phyloP scores from a whole-genome alignment of 2,797 vertebrate species.

The Sciaenops ocellatus region DNA sequence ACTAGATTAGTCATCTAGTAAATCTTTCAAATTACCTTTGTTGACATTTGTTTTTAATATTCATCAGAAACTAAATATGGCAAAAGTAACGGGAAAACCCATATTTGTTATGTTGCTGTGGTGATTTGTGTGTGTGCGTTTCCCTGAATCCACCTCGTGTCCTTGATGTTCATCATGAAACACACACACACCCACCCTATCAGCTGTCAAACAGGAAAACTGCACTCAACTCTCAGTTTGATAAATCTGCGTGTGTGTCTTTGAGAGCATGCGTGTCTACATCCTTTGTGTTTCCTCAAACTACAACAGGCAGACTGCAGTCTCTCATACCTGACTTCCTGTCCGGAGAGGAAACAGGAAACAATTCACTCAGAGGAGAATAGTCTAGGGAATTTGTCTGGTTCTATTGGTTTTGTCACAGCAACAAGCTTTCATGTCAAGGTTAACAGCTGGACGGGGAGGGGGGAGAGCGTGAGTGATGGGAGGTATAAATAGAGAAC shows the following conservation, averaged over 20 bases:
- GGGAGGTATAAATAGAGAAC: constrained; percentile 39
- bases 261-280: background rate
- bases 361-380: constrained; percentile 63
- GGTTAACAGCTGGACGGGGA: constrained; percentile 62
- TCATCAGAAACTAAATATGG: background rate
- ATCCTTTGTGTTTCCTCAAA: constrained; percentile 58
- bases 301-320: constrained; percentile 17
- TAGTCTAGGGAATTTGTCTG: constrained; percentile 47
- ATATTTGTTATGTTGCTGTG: constrained; percentile 45
- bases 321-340: constrained; percentile 67
- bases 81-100: constrained; percentile 2
- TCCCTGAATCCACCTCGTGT: constrained; percentile 40
- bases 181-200: constrained; percentile 35
- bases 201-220: constrained; percentile 70
- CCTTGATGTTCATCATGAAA: constrained; percentile 62
- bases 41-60: constrained; percentile 48
- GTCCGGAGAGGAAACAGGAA: constrained; percentile 70
- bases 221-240: constrained; percentile 14
- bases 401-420: constrained; percentile 47
- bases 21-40: constrained; percentile 16
- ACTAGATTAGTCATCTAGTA: constrained; percentile 9
- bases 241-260: constrained; percentile 34
- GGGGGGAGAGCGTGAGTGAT: constrained; percentile 11
- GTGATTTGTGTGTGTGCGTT: constrained; percentile 18
- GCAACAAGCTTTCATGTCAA: constrained; percentile 56